phyloP scores from a whole-genome alignment of 2,113 vertebrate species.

The Phalacrocorax carbo region DNA sequence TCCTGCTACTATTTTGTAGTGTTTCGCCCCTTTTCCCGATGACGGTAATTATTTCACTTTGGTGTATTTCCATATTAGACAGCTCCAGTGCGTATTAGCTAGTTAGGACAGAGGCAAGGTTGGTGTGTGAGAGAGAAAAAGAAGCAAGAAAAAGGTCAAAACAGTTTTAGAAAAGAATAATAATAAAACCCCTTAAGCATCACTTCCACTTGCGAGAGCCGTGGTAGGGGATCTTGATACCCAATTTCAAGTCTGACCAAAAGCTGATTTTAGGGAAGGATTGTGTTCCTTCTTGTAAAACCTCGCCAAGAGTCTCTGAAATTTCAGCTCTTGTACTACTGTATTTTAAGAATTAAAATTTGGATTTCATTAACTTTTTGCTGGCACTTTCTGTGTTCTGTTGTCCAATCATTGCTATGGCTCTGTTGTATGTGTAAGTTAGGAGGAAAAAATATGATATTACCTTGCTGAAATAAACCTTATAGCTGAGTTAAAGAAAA shows the following conservation, averaged over 20 bases:
- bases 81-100: background rate
- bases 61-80: background rate
- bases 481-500: background rate
- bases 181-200: background rate
- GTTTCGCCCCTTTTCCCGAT: fast-evolving
- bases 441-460: background rate
- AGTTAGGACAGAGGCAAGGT: background rate
- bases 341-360: background rate
- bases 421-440: background rate
- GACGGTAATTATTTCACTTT: background rate
- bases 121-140: background rate
- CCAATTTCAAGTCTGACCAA: background rate
- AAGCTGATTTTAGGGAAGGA: background rate
- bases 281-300: background rate
- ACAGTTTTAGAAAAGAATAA: background rate
- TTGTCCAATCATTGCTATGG: background rate
- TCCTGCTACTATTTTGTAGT: background rate
- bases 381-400: background rate
- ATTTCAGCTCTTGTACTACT: background rate
- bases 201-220: background rate
- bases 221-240: background rate
- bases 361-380: background rate
- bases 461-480: background rate
- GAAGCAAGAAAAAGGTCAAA: background rate
- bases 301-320: background rate